Conservation (phyloP, 2,888 invertebrate species). For the Ectemnius lituratus region DNA sequence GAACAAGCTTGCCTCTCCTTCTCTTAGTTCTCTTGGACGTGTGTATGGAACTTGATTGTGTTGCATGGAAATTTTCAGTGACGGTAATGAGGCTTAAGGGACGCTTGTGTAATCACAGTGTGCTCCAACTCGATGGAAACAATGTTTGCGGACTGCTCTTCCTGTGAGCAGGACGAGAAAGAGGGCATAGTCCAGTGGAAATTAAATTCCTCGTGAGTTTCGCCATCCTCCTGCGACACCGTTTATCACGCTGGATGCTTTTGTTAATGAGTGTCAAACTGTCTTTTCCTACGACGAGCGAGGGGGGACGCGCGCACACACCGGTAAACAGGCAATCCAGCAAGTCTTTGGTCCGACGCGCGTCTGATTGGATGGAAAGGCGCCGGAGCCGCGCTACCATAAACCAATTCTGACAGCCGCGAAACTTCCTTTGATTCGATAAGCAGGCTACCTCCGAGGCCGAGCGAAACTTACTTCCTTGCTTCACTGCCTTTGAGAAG, state of each 20-base stretch:
- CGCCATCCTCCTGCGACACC: constrained; percentile 16
- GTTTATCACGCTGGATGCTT: constrained; percentile 48
- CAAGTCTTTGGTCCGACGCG: background rate
- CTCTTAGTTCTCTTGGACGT: constrained; percentile 2
- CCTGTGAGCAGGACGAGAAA: constrained; percentile 1
- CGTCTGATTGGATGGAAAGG: constrained; percentile 33
- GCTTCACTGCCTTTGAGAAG: background rate
- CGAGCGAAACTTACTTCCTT: background rate
- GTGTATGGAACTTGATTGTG: constrained; percentile 19
- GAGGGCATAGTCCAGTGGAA: constrained; percentile 20
- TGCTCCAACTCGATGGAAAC: constrained; percentile 40
- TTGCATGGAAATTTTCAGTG: constrained; percentile 51
- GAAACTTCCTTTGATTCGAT: constrained; percentile 29
- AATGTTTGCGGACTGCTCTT: constrained; percentile 22
- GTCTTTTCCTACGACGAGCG: constrained; percentile 19
- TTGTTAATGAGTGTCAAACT: constrained; percentile 54
- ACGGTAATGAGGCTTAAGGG: constrained; percentile 53
- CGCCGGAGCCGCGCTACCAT: background rate
- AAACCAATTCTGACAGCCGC: constrained; percentile 11
- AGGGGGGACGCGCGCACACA: background rate
- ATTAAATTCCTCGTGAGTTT: constrained; percentile 56
- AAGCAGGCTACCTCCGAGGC: background rate
- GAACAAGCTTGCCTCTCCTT: constrained; percentile 23
- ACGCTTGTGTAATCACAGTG: constrained; percentile 50
- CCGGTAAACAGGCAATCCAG: constrained; percentile 9